Conservation (phyloP, 1,140 invertebrate species). For the Luehdorfia chinensis region DNA sequence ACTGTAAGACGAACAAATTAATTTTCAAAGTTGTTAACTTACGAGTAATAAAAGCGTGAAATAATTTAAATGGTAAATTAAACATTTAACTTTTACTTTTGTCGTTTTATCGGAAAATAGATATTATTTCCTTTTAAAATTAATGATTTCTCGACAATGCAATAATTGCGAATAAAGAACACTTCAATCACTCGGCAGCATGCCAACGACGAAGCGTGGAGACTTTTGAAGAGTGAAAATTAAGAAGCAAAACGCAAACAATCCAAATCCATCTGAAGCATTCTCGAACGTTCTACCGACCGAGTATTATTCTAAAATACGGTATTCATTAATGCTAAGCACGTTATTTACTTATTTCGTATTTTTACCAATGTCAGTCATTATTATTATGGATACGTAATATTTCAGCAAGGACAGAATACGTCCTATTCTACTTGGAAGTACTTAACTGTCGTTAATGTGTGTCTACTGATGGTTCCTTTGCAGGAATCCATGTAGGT, state of each 20-base stretch:
- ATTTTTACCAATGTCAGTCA: background rate
- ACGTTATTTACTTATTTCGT: background rate
- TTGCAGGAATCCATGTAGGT: too few species aligned
- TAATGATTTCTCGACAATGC: conserved; percentile 6
- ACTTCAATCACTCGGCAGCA: conserved; percentile 31
- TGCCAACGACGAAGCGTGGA: conserved; percentile 19
- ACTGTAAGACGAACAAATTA: too few species aligned
- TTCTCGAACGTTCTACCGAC: conserved; percentile 12
- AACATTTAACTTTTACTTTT: too few species aligned
- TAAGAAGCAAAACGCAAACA: conserved; percentile 37
- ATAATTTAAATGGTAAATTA: too few species aligned
- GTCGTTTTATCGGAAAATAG: background rate
- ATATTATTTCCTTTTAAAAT: conserved; percentile 1
- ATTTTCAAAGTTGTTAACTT: background rate
- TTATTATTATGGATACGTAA: background rate
- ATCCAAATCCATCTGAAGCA: conserved; percentile 22
- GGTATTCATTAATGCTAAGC: conserved; percentile 3
- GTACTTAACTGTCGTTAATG: background rate
- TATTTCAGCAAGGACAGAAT: background rate
- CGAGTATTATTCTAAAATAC: conserved; percentile 14
- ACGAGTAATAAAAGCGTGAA: background rate
- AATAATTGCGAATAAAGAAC: conserved; percentile 17
- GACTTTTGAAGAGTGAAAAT: conserved; percentile 33
- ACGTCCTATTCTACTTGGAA: background rate
- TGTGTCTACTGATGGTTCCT: background rate